Conservation (phyloP, 2,888 invertebrate genomes). For the Lydus trimaculatus region DNA sequence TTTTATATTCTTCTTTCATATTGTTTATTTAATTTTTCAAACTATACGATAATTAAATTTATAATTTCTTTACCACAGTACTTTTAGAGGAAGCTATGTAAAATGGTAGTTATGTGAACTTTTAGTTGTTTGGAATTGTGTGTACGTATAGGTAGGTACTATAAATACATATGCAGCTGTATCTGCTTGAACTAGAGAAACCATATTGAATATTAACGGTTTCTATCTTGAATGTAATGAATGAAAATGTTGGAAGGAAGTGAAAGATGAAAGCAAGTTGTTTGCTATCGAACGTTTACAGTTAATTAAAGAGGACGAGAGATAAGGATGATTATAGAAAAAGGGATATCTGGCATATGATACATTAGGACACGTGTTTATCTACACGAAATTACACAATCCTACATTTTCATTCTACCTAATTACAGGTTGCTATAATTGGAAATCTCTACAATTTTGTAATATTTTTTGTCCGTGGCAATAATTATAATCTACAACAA, state of each 20-base stretch:
- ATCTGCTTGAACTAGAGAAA: neutral
- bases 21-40: neutral
- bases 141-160: neutral
- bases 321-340: conserved; percentile 9
- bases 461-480: neutral
- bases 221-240: neutral
- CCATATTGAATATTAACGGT: neutral
- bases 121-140: neutral
- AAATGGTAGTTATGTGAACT: neutral
- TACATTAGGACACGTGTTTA: neutral
- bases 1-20: no score
- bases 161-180: neutral
- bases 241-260: conserved; percentile 3
- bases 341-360: neutral
- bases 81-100: neutral
- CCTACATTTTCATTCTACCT: neutral
- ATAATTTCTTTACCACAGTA: conserved; percentile 6
- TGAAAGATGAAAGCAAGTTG: conserved; percentile 6
- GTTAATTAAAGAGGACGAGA: conserved; percentile 7
- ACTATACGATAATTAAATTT: neutral
- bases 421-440: neutral
- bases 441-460: neutral
- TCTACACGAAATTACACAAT: neutral
- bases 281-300: conserved; percentile 4
- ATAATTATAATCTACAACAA: neutral